Conservation (phyloP, 2,113 vertebrate genomes). For the Lepisosteus osseus region DNA sequence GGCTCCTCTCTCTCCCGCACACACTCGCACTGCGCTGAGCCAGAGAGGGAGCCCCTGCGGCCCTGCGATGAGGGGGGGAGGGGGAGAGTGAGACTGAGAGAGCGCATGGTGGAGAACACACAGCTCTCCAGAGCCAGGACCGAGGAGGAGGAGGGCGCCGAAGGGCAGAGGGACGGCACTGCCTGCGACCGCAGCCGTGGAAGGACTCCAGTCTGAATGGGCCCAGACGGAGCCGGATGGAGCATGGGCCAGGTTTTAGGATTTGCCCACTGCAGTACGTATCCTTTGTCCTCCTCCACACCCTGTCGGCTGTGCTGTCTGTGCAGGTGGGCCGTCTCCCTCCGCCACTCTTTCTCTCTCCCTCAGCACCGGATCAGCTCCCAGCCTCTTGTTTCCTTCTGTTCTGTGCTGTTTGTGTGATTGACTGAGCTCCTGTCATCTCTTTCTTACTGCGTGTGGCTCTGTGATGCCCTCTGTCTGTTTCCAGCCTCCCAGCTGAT, state of each 20-base stretch:
- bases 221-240: slow-evolving; percentile 71
- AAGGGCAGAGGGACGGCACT: slow-evolving; percentile 23
- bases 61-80: slow-evolving; percentile 5
- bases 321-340: slow-evolving; percentile 8
- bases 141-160: neutral
- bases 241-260: slow-evolving; percentile 80
- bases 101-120: neutral
- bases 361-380: neutral
- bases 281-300: slow-evolving; percentile 18
- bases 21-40: neutral
- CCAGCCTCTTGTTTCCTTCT: too few species aligned
- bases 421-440: too few species aligned
- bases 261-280: slow-evolving; percentile 74
- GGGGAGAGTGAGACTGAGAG: neutral
- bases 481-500: too few species aligned
- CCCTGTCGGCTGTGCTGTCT: slow-evolving; percentile 14
- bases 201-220: slow-evolving; percentile 60
- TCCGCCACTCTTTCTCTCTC: slow-evolving; percentile 10
- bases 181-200: slow-evolving; percentile 19
- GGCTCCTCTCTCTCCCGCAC: too few species aligned
- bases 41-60: too few species aligned
- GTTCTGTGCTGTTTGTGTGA: too few species aligned
- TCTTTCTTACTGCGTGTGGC: too few species aligned
- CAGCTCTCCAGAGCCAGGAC: neutral
- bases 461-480: too few species aligned